Percentiles rank a stretch among this genome's conserved stretches.
phyloP scores from a whole-genome alignment of 2,888 invertebrate species.

The Drosophila stalkeri region DNA sequence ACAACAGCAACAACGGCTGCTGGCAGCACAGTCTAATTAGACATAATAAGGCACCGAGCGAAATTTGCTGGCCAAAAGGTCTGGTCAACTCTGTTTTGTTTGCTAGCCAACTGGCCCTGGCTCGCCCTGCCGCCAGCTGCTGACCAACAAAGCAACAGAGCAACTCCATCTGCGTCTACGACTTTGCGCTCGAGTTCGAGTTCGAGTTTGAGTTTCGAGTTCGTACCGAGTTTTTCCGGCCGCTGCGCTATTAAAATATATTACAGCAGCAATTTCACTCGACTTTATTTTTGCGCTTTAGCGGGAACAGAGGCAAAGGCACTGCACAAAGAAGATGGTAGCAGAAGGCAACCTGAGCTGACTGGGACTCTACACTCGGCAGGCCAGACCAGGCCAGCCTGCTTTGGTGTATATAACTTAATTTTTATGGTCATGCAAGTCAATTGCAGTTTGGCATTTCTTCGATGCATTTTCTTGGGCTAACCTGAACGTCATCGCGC shows the following conservation, averaged over 20 bases:
- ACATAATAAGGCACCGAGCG: slow-evolving; percentile 73
- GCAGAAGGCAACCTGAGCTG: slow-evolving; percentile 4
- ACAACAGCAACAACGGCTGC: slow-evolving; percentile 25
- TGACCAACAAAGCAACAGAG: slow-evolving; percentile 26
- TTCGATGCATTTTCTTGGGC: slow-evolving; percentile 64
- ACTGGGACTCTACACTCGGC: slow-evolving; percentile 6
- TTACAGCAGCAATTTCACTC: slow-evolving; percentile 78
- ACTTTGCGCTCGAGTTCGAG: slow-evolving; percentile 26
- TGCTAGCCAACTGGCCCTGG: slow-evolving; percentile 42
- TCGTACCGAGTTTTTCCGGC: slow-evolving; percentile 52
- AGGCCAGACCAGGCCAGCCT: slow-evolving; percentile 3
- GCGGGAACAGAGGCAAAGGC: slow-evolving; percentile 2
- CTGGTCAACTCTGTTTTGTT: slow-evolving; percentile 50
- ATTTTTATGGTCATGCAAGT: slow-evolving; percentile 83
- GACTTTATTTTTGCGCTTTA: slow-evolving; percentile 78
- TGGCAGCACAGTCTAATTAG: slow-evolving; percentile 73
- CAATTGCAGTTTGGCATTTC: slow-evolving; percentile 81
- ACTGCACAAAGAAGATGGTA: background rate
- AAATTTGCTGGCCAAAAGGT: slow-evolving; percentile 65
- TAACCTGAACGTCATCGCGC: slow-evolving; percentile 35
- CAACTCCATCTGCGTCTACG: slow-evolving; percentile 13
- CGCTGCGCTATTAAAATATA: slow-evolving; percentile 75
- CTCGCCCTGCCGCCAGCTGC: slow-evolving; percentile 10
- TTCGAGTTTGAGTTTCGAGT: slow-evolving; percentile 21
- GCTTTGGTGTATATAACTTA: slow-evolving; percentile 80